These are phyloP conservation scores for Gobio gobio DNA, from an alignment of 2,113 vertebrate genomes.

Conservation along the genomic window DNA sequence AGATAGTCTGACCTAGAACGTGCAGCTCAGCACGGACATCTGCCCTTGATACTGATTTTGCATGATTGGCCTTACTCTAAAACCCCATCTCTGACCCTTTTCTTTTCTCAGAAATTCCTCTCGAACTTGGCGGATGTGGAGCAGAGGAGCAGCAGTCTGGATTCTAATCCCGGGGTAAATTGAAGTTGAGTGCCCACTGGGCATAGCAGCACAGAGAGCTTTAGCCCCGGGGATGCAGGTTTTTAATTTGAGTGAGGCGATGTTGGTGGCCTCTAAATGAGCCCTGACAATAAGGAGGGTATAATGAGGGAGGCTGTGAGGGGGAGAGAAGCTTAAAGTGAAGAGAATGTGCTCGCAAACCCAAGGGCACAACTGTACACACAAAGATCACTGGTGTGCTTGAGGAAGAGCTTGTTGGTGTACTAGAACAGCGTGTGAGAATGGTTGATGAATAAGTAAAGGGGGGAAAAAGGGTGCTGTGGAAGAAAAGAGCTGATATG, in stretches of 20 bases:
- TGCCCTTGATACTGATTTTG: conserved; percentile 21
- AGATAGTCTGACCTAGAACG: conserved; percentile 23
- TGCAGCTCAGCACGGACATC: conserved; percentile 14
- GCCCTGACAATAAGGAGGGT: conserved; percentile 62
- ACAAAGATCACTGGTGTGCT: conserved; percentile 14
- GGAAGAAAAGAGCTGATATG: neutral
- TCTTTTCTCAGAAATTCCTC: conserved; percentile 10
- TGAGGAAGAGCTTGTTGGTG: neutral
- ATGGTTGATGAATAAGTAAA: conserved; percentile 36
- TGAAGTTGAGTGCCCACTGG: conserved; percentile 56
- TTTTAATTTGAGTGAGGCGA: conserved; percentile 59
- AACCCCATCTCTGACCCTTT: neutral
- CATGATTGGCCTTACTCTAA: conserved; percentile 22
- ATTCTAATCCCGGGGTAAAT: conserved; percentile 55
- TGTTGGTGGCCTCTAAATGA: conserved; percentile 57
- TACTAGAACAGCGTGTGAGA: neutral
- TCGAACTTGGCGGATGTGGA: conserved; percentile 23
- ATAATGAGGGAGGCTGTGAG: conserved; percentile 63
- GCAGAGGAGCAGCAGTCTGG: neutral
- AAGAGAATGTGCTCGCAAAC: conserved; percentile 43
- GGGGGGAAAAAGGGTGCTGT: neutral
- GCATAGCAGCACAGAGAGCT: conserved; percentile 23
- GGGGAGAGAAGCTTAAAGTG: conserved; percentile 50
- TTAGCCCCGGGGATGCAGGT: conserved; percentile 32
- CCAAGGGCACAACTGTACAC: conserved; percentile 46